Evolutionary conservation across 2,113 vertebrate species (phyloP).

Genomic region (Potamarius usumacintae): DNA sequence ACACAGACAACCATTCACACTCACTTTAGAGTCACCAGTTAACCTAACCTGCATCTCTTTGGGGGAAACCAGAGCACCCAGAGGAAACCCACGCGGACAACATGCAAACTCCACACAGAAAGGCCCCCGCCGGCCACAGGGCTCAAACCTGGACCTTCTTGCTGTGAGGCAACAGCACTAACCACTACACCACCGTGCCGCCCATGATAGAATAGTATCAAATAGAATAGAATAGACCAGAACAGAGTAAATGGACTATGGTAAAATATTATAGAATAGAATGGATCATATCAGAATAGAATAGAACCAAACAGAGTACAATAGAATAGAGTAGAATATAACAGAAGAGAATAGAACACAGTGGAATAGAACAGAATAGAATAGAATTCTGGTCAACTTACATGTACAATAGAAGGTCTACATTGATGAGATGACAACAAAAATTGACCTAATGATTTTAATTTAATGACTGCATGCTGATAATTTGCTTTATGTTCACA

Average conservation of each 20-base stretch:
- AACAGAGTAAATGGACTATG: not conserved
- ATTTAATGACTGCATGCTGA: not conserved
- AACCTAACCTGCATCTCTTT: too few relatives aligned
- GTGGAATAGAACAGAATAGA: not conserved
- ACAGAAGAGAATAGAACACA: not conserved
- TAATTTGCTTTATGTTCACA: not conserved
- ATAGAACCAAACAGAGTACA: not conserved
- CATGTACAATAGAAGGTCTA: not conserved
- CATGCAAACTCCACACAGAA: too few relatives aligned
- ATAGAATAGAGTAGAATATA: not conserved
- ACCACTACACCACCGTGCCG: too few relatives aligned
- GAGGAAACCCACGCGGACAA: too few relatives aligned
- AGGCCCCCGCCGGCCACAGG: too few relatives aligned
- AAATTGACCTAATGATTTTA: not conserved
- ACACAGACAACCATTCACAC: too few relatives aligned
- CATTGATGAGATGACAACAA: not conserved
- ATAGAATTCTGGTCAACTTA: not conserved
- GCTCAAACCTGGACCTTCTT: too few relatives aligned
- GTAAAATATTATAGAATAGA: not conserved
- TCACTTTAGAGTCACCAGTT: too few relatives aligned
- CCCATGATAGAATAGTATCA: too few relatives aligned
- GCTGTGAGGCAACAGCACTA: too few relatives aligned
- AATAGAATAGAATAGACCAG: not conserved
- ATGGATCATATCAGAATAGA: not conserved
- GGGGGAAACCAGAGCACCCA: too few relatives aligned